Evolutionary conservation across 1,140 invertebrate genomes (phyloP).

Genomic region (Tenebrio molitor): DNA sequence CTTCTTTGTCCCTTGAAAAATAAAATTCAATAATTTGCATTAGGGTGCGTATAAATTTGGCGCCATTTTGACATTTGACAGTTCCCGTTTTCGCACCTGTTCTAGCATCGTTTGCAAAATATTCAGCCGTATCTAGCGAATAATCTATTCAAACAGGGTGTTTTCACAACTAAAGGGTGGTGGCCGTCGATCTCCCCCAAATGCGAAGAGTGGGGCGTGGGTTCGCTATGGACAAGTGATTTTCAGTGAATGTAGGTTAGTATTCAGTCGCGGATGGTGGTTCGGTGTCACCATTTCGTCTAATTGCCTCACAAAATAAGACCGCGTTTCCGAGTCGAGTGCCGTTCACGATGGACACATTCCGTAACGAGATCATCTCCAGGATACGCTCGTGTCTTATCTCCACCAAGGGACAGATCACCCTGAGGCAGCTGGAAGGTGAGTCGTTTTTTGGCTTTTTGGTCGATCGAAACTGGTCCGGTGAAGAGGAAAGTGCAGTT

Average conservation of each 20-base stretch:
- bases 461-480: background rate
- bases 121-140: no score
- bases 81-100: no score
- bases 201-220: constrained; percentile 6
- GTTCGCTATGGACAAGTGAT: background rate
- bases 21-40: no score
- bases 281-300: constrained; percentile 4
- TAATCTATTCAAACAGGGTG: no score
- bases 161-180: background rate
- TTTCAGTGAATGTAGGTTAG: constrained; percentile 27
- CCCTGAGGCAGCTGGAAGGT: constrained; percentile 14
- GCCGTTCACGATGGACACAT: background rate
- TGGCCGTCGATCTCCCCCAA: background rate
- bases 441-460: background rate
- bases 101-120: no score
- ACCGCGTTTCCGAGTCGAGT: background rate
- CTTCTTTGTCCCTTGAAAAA: no score
- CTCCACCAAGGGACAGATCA: constrained; percentile 2
- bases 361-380: constrained; percentile 3
- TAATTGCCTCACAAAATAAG: background rate
- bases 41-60: no score
- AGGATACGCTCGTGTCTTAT: constrained; percentile 4
- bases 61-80: no score
- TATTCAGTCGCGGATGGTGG: background rate
- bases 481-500: no score